Evolutionary conservation across 2,113 vertebrate genomes (phyloP).

Genomic region (Cyanistes caeruleus): DNA sequence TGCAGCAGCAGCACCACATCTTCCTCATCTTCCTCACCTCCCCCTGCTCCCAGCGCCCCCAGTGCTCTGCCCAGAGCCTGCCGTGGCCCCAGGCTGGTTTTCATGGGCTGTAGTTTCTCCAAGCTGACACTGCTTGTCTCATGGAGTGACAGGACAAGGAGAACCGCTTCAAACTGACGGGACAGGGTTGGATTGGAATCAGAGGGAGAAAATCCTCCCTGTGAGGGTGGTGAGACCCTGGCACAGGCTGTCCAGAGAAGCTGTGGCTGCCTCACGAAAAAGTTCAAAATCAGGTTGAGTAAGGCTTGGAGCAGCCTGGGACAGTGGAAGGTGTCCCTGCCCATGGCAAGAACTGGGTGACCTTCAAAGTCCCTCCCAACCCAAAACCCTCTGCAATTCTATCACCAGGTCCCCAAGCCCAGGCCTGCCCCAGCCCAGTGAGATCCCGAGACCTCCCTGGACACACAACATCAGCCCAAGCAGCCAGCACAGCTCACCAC

Average conservation of each 20-base stretch:
- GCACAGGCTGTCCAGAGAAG: not conserved
- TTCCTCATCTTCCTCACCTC: not conserved
- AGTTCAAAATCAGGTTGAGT: no score
- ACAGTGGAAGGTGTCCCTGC: not conserved
- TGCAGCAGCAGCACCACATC: not conserved
- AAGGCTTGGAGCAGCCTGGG: not conserved
- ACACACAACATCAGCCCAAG: accelerated
- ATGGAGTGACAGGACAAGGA: not conserved
- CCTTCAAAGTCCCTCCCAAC: not conserved
- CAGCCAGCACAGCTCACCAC: not conserved
- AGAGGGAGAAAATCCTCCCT: not conserved
- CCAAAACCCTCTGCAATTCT: not conserved
- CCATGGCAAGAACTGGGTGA: not conserved
- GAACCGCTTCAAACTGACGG: not conserved
- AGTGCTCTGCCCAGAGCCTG: not conserved
- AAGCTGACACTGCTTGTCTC: not conserved
- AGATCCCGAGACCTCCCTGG: accelerated
- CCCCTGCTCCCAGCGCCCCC: not conserved
- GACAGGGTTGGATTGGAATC: not conserved
- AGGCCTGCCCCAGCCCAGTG: not conserved
- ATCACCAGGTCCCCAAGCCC: not conserved
- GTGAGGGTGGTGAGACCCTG: not conserved
- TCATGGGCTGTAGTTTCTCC: not conserved
- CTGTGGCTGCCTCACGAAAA: not conserved
- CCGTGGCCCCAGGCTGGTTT: accelerated